Conservation (phyloP, 2,113 vertebrate genomes). For the Hydrolagus affinis region DNA sequence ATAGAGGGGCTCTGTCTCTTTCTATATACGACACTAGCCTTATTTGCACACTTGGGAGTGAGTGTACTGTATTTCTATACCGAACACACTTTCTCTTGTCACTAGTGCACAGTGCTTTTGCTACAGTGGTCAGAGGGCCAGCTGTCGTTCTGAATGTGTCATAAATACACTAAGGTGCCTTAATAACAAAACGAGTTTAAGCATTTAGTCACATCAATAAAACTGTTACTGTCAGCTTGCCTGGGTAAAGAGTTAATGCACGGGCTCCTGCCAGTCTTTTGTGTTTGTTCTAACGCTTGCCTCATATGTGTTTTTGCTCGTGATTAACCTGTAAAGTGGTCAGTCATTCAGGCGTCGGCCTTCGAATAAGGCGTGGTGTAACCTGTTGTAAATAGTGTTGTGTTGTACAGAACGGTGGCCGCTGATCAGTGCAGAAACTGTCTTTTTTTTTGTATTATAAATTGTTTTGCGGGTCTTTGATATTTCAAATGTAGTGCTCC, state of each 20-base stretch:
- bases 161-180: slow-evolving; percentile 24
- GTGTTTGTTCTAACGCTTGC: background rate
- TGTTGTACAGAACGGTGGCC: slow-evolving; percentile 19
- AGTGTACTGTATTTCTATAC: background rate
- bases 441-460: slow-evolving; percentile 4
- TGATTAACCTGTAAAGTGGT: background rate
- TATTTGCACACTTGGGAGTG: slow-evolving; percentile 9
- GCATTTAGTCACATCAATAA: background rate
- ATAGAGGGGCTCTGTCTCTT: background rate
- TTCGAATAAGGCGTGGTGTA: background rate
- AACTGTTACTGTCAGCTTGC: background rate
- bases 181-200: slow-evolving; percentile 19
- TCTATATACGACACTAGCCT: background rate
- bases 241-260: background rate
- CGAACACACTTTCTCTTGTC: background rate
- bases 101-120: background rate
- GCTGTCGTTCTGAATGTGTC: background rate
- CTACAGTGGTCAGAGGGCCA: background rate
- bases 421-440: background rate
- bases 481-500: slow-evolving; percentile 5
- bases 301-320: background rate
- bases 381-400: slow-evolving; percentile 21
- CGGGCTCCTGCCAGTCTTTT: background rate
- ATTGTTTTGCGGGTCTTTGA: slow-evolving; percentile 6
- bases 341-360: background rate